Base-by-base conservation (phyloP, 1,140 invertebrate genomes). In the Cydia amplana region DNA sequence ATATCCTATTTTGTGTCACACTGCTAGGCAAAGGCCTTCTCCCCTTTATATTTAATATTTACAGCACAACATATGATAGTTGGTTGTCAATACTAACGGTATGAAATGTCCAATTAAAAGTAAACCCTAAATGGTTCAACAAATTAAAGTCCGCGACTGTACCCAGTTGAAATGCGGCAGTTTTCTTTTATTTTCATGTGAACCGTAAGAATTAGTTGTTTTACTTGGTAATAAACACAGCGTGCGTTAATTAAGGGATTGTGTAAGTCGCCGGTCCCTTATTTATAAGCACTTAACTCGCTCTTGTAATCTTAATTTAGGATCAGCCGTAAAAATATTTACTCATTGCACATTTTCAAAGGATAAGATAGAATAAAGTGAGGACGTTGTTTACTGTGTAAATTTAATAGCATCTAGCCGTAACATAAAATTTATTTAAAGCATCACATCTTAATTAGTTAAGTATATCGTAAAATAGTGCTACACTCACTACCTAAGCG, bases 241-340 rank as follows among this genome's bases (percentile, higher is more conserved):
- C 10, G 55, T 23, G 20, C 20, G 55, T 60, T 60, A 60, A 60
- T 60, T 60, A 60, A 60, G 9, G 55, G 55, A 60, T 60, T 60
- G 55, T 60, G 55, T 0, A 23, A 60, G 55, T 51, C 49, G 49
- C 55, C 55, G 55, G 55, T 60, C 55, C 20, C 55, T 60, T 60
- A 60, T 60, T 60, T 60, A 60, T 60, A 60, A 23, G 55, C 55
- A 60, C 55, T 60, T 23, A 60, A 60, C 55, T 12, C 55, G 55
- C 55, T 60, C 55, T 60, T 55, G 18, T 60, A 60, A 60, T 60
- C 55, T 60, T 60, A 60, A 60, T 60, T 60, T 60, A 60, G 55
- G 23, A 60, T 60, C 55, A 60, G 55, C 7, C 18, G 55, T n/a
- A 60, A 23, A 23, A 20, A 55, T 55, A 55, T 55, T 7, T n/a